Evolutionary conservation across 92 coral and sea anemone genomes (phyloP), one percentile per base, ranked within the genome.

Genomic region (Porites cylindrica): DNA sequence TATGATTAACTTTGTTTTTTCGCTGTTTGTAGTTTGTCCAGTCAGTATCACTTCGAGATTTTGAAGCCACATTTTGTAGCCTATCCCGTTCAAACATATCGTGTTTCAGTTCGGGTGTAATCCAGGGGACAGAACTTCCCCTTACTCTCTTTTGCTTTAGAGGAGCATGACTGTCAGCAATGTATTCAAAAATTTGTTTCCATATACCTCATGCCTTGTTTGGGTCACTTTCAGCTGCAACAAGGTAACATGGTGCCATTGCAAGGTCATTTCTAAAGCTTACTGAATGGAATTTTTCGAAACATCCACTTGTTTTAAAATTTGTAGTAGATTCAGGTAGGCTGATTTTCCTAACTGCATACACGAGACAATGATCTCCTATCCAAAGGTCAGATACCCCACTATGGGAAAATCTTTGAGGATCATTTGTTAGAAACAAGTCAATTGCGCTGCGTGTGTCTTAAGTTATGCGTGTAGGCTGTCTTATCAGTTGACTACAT

Each of bases 401-500:
- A 12, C 77, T 12, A 16, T 8, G 21, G 56, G 77, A 38, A 72
- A 72, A 1, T 7, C 17, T 32, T 72, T 72, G 60, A 29, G 54
- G 77, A 51, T 72, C 77, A 72, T 72, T 72, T 72, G 77, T 72
- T 51, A 50, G 18, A 38, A 72, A 72, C 77, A 72, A 43, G 60
- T 72, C 72, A 67, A 4, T 67, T 67, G 72, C 10, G 14, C 72
- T n/a, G 8, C 32, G 72, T 0, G 72, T 67, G 72, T 67, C 72
- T 67, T 67, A 10, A 67, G 72, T 67, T 67, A 7, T 67, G 32
- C 1, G 77, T 8, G 61, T 50, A 3, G 26, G 61, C 9, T 72
- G 77, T 32, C 26, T 50, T n/a, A 82, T 70, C 63, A 82, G 10
- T 82, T 82, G 86, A 14, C 76, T 58, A 53, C 16, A 69, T 54